Percentiles rank a stretch among this genome's conserved stretches.
phyloP scores from a whole-genome alignment of 2,113 vertebrate genomes.

The Phylloscopus trochilus region DNA sequence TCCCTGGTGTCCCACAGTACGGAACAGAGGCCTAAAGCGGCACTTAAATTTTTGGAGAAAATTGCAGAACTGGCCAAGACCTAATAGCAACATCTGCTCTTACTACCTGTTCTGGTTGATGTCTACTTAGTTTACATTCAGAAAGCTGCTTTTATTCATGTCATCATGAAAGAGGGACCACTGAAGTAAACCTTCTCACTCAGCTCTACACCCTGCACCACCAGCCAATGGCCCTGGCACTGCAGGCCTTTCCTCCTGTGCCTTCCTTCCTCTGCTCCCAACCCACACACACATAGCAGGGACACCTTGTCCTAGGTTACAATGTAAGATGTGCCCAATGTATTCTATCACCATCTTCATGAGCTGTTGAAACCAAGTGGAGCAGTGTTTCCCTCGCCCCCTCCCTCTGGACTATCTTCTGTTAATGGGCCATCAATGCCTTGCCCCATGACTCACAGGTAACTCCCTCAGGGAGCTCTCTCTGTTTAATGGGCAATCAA shows the following conservation, averaged over 20 bases:
- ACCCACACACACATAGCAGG: rapidly evolving
- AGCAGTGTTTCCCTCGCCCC: no score
- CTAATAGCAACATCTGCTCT: slow-evolving; percentile 62
- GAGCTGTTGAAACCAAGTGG: no score
- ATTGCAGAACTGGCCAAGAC: slow-evolving; percentile 26
- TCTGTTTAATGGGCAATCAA: no score
- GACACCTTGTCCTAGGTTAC: no score
- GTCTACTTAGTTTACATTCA: slow-evolving; percentile 23
- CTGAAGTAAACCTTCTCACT: background rate
- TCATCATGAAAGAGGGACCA: background rate
- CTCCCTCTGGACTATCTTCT: no score
- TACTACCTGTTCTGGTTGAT: slow-evolving; percentile 38
- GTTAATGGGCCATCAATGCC: no score
- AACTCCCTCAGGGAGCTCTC: no score
- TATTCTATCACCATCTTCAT: no score
- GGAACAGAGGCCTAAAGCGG: slow-evolving; percentile 8
- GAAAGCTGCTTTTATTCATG: slow-evolving; percentile 33
- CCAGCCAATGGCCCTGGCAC: rapidly evolving
- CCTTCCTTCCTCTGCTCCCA: background rate
- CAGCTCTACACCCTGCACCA: background rate
- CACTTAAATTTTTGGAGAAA: slow-evolving; percentile 50
- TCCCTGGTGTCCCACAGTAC: background rate
- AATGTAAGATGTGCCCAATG: no score
- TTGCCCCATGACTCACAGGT: no score
- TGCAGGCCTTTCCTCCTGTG: background rate